Conservation (phyloP, 30 jellyfish, hydroid and myxozoan species). For the Aurelia sp. region DNA sequence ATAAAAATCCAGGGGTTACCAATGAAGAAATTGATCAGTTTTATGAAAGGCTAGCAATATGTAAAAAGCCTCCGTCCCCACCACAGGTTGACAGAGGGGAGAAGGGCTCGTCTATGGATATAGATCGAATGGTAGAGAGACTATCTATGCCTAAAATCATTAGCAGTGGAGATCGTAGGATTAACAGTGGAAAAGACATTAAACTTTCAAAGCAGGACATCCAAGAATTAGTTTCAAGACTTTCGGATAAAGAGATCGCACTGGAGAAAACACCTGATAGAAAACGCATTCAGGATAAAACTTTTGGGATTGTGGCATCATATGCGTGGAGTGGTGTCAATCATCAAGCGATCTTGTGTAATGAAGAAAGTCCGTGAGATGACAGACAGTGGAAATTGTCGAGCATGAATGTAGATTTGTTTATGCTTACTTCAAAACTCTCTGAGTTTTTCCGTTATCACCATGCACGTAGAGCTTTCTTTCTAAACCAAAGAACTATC, state of each 20-base stretch:
- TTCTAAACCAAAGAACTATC: too few species aligned
- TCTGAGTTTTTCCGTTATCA: too few species aligned
- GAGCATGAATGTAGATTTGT: not conserved
- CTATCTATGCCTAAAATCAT: slow-evolving; percentile 16
- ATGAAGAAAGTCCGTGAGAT: slow-evolving; percentile 61
- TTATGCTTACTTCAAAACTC: too few species aligned
- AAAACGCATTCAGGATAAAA: slow-evolving; percentile 39
- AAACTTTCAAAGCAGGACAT: slow-evolving; percentile 41
- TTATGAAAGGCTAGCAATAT: slow-evolving; percentile 62
- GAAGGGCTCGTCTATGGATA: slow-evolving; percentile 33
- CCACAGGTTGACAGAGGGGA: slow-evolving; percentile 64
- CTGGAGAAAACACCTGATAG: slow-evolving; percentile 75
- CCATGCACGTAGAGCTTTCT: too few species aligned
- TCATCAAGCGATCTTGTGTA: slow-evolving; percentile 48
- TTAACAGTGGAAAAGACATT: not conserved
- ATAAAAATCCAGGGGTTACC: not conserved
- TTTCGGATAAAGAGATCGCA: slow-evolving; percentile 63
- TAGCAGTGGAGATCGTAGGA: not conserved
- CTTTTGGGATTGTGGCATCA: slow-evolving; percentile 71
- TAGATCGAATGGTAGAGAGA: slow-evolving; percentile 52
- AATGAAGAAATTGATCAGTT: slow-evolving; percentile 51
- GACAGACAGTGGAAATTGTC: not conserved
- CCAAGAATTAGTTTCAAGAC: slow-evolving; percentile 49
- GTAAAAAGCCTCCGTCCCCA: slow-evolving; percentile 19
- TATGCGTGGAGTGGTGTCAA: slow-evolving; percentile 80